Percentiles rank a stretch among this genome's conserved stretches.
phyloP scores from a whole-genome alignment of 1,140 invertebrate genomes.

The Drosophila lacteicornis region DNA sequence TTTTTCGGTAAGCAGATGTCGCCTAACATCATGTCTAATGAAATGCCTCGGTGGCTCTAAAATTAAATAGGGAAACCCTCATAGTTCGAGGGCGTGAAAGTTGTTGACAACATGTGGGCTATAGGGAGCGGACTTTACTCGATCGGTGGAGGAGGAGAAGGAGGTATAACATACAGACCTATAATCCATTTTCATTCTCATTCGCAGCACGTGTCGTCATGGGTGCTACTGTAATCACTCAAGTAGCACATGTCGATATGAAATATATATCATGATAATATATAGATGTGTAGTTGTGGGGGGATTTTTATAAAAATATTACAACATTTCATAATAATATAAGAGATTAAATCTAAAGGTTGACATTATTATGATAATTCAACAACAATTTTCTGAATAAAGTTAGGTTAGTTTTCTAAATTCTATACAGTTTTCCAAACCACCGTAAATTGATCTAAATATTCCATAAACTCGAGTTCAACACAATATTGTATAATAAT shows the following conservation, averaged over 20 bases:
- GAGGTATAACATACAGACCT: not conserved
- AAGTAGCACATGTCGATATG: not conserved
- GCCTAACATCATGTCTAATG: no score
- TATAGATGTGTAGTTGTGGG: not conserved
- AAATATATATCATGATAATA: not conserved
- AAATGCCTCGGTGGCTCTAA: conserved; percentile 63
- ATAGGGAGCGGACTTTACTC: conserved; percentile 5
- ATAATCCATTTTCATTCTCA: conserved; percentile 29
- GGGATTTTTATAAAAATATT: not conserved
- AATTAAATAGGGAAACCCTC: conserved; percentile 56
- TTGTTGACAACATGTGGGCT: conserved; percentile 72
- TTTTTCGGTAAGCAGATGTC: conserved; percentile 52
- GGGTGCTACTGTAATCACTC: conserved; percentile 24
- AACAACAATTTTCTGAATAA: no score
- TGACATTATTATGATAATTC: no score
- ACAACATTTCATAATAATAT: no score
- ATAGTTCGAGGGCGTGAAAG: conserved; percentile 65
- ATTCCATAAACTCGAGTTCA: no score
- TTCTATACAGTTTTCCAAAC: no score
- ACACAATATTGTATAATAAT: no score
- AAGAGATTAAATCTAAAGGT: no score
- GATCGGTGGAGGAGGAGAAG: not conserved
- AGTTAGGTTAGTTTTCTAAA: no score
- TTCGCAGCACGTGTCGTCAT: conserved; percentile 47
- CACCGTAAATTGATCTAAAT: no score